Conservation (phyloP, 1,140 invertebrate genomes). For the Metopolophium dirhodum region DNA sequence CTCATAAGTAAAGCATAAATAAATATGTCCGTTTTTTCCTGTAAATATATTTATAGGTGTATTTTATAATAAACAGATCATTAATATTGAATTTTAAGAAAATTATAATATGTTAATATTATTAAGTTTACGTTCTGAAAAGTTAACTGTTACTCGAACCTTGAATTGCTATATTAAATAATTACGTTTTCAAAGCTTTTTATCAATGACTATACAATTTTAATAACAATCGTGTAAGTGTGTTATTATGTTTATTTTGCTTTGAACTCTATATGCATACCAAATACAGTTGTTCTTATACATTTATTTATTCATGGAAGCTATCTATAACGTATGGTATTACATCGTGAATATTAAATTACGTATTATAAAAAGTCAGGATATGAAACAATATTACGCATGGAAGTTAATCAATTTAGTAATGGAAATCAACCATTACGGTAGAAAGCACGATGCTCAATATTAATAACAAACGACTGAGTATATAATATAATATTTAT, state of each 20-base stretch:
- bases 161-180: neutral
- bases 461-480: neutral
- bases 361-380: neutral
- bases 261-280: neutral
- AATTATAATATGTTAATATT: neutral
- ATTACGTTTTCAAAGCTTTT: neutral
- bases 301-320: neutral
- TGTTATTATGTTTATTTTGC: neutral
- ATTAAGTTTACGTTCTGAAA: neutral
- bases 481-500: slow-evolving; percentile 18
- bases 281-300: neutral
- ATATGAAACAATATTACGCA: neutral
- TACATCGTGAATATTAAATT: slow-evolving; percentile 25
- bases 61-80: neutral
- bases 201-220: neutral
- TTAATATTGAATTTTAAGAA: neutral
- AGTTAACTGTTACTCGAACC: neutral
- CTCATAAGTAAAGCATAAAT: neutral
- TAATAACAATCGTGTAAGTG: neutral
- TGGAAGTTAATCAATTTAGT: slow-evolving; percentile 14
- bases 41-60: neutral
- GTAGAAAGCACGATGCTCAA: neutral
- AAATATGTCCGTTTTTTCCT: neutral
- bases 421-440: neutral
- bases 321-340: neutral